Conservation (phyloP, 2,888 invertebrate genomes). For the Ellobium chinense region DNA sequence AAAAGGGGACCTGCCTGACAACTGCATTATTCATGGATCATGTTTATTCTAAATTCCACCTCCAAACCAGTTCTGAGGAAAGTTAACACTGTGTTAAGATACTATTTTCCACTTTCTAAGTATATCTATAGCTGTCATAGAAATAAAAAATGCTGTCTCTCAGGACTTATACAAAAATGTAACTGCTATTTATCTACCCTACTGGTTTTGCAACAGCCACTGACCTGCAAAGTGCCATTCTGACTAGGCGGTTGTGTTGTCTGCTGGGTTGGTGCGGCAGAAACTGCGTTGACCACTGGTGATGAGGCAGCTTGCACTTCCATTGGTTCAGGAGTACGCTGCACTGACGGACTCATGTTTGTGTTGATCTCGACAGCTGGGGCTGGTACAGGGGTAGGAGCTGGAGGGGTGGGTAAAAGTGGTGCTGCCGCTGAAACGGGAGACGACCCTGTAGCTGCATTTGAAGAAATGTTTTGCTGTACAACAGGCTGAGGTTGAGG, state of each 20-base stretch:
- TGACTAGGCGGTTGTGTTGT: slow-evolving; percentile 5
- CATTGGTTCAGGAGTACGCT: neutral
- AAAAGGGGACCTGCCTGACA: too few relatives aligned
- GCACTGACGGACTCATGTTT: neutral
- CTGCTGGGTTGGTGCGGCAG: neutral
- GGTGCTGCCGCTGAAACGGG: neutral
- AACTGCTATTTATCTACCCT: too few relatives aligned
- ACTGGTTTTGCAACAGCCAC: too few relatives aligned
- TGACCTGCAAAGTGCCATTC: slow-evolving; percentile 13
- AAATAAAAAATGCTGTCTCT: too few relatives aligned
- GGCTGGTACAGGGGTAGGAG: too few relatives aligned
- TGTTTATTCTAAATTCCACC: too few relatives aligned
- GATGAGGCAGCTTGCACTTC: slow-evolving; percentile 7
- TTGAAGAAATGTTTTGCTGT: slow-evolving; percentile 1
- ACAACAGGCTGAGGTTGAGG: neutral
- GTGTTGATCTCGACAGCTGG: neutral
- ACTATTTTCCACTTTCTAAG: too few relatives aligned
- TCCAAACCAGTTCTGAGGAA: too few relatives aligned
- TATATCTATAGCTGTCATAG: too few relatives aligned
- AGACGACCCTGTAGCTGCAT: neutral
- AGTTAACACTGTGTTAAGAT: too few relatives aligned
- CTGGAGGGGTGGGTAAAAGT: neutral
- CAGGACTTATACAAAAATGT: too few relatives aligned
- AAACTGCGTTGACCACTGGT: neutral
- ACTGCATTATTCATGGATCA: too few relatives aligned